Evolutionary conservation across 1,140 invertebrate species (phyloP), one percentile per base, ranked within the genome.

Genomic region (Diachasma alloeum): DNA sequence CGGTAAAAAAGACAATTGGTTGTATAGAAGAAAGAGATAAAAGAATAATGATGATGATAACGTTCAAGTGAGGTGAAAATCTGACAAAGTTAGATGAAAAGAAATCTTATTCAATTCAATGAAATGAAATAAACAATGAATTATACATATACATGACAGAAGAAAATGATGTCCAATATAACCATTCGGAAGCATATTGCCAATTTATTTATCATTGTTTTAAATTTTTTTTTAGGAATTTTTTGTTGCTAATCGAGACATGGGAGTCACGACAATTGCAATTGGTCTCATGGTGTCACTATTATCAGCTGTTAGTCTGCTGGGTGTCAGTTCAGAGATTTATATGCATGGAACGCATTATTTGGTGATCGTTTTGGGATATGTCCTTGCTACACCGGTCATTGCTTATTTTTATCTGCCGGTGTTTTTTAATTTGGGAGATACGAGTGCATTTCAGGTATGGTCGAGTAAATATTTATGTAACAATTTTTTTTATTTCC

Each of bases 201-300:
- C 26, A 31, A 66, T 67, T 63, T 67, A 37, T 63, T 63, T n/a
- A n/a, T n/a, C n/a, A n/a, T 31, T 31, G 31, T 31, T 31, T 31
- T 31, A 3, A 31, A 37, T 68, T 19, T 37, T 68, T 22, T 15
- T 11, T 19, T 86, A 95, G 91, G 96, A 97, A 87, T 97, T 96
- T 82, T 91, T 97, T 78, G 83, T 96, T 77, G 96, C 94, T 0
- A 93, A 96, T 82, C 91, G 93, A 67, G 93, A 93, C 53, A 95
- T 97, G 94, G 90, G 91, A n/a, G 90, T 96, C 68, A 83, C 90
- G 13, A 96, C 96, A 0, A 96, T 97, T 0, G 94, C 95, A 4
- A 94, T 97, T 77, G 96, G 95, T 15, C 87, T 97, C 11, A 97
- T 97, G 95, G 95, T 96, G n/a, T 97, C 96, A 76, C 98, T 98